Evolutionary conservation across 2,113 vertebrate genomes (phyloP).

Genomic region (Nothobranchius furzeri): DNA sequence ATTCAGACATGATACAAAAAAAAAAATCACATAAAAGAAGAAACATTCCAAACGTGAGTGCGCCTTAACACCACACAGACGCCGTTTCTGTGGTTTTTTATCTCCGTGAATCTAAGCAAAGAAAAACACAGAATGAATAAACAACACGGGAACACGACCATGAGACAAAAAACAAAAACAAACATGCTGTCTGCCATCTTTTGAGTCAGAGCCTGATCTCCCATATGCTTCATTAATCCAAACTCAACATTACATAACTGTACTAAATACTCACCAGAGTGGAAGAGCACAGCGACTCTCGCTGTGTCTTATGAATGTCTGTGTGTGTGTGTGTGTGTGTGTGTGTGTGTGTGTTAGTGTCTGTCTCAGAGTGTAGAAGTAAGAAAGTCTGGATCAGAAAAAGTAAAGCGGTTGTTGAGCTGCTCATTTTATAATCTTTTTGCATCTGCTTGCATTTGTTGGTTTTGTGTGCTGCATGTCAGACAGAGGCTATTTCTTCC

Average conservation of each 20-base stretch:
- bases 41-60: too few species aligned
- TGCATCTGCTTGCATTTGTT: conserved; percentile 29
- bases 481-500: conserved; percentile 16
- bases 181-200: conserved; percentile 30
- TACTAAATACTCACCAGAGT: conserved; percentile 74
- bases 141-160: conserved; percentile 16
- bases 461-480: conserved; percentile 7
- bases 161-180: conserved; percentile 17
- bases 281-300: conserved; percentile 58
- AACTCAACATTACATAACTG: conserved; percentile 72
- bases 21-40: too few species aligned
- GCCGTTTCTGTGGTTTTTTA: not conserved
- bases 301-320: conserved; percentile 7
- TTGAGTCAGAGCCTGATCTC: conserved; percentile 56
- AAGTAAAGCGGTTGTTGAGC: conserved; percentile 37
- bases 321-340: conserved; percentile 13
- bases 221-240: conserved; percentile 76
- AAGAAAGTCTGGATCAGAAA: conserved; percentile 26
- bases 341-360: conserved; percentile 5
- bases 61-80: not conserved
- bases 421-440: conserved; percentile 49
- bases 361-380: conserved; percentile 1
- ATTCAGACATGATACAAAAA: too few species aligned
- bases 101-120: not conserved
- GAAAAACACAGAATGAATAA: not conserved